Conservation (phyloP, 1,140 invertebrate genomes). For the Scaptodrosophila lebanonensis region DNA sequence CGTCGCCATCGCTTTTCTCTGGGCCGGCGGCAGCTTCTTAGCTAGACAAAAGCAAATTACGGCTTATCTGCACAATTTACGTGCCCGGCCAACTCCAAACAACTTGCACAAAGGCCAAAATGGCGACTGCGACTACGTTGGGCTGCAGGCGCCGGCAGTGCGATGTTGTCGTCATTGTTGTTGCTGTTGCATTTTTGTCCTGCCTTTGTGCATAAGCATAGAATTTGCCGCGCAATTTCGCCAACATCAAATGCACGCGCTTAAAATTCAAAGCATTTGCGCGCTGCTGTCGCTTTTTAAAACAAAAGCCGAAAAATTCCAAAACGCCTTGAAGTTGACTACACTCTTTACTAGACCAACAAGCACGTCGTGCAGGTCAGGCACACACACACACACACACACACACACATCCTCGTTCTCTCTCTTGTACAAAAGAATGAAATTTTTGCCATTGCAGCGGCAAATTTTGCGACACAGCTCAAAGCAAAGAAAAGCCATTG, state of each 20-base stretch:
- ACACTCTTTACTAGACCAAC: too few species aligned
- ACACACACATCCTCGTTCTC: too few species aligned
- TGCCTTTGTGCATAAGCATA: conserved; percentile 49
- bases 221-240: conserved; percentile 58
- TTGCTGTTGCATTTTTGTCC: conserved; percentile 33
- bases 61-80: conserved; percentile 40
- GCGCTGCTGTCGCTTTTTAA: conserved; percentile 44
- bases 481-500: conserved; percentile 21
- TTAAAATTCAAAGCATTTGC: conserved; percentile 61
- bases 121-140: neutral
- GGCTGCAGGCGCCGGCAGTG: conserved; percentile 12
- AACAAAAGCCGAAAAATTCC: conserved; percentile 42
- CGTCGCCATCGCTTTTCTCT: neutral
- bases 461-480: conserved; percentile 8
- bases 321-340: conserved; percentile 37
- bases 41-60: conserved; percentile 40
- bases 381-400: too few species aligned
- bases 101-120: conserved; percentile 27
- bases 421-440: neutral
- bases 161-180: too few species aligned
- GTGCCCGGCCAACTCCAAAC: conserved; percentile 9
- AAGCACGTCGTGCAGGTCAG: too few species aligned
- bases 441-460: conserved; percentile 12
- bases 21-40: conserved; percentile 7
- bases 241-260: conserved; percentile 61